These are phyloP conservation scores for Laticauda laticaudata DNA, from an alignment of 2,113 vertebrate genomes.

Conservation along the genomic window DNA sequence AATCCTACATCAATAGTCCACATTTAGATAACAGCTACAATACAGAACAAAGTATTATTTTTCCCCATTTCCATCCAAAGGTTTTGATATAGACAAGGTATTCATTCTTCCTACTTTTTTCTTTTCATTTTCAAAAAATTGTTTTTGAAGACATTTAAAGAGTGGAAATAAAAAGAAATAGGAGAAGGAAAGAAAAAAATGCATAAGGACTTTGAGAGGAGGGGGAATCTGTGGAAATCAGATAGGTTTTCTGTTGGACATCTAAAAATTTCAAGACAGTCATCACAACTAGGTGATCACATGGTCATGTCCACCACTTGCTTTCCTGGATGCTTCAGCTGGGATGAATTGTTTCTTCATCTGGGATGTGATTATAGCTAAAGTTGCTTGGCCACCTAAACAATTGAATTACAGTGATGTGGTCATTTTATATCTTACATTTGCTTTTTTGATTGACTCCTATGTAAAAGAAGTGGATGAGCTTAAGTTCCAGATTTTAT, in stretches of 20 bases:
- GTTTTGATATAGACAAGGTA: neutral
- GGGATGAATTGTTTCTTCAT: neutral
- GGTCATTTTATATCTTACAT: neutral
- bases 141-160: neutral
- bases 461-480: neutral
- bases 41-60: neutral
- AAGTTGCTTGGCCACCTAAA: neutral
- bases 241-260: neutral
- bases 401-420: neutral
- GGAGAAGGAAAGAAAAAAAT: neutral
- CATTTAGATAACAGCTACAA: neutral
- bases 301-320: neutral
- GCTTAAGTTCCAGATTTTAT: neutral
- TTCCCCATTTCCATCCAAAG: neutral
- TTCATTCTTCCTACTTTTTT: neutral
- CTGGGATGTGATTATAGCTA: neutral
- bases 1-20: neutral
- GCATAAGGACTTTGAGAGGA: neutral
- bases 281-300: neutral
- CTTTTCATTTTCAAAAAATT: neutral
- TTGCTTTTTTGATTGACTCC: neutral
- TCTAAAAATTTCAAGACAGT: neutral
- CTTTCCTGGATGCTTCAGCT: neutral
- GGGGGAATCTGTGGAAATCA: neutral
- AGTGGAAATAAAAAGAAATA: neutral